Evolutionary conservation across 2,113 vertebrate genomes (phyloP).

Genomic region (Jacana jacana): DNA sequence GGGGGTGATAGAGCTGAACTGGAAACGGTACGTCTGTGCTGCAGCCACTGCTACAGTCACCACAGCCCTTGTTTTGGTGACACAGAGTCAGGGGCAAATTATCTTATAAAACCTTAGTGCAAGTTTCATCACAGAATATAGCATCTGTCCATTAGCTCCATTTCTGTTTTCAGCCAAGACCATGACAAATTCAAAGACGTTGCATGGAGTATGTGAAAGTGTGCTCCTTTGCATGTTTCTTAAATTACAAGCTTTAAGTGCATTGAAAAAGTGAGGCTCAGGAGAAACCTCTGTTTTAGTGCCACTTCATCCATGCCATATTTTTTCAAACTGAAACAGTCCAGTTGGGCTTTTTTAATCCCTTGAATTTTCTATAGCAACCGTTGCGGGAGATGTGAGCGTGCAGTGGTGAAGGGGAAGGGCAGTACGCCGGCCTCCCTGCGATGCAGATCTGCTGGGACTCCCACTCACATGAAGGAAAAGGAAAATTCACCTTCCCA

Average conservation of each 20-base stretch:
- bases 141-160: not conserved
- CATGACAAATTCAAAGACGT: not conserved
- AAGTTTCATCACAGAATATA: not conserved
- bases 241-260: not conserved
- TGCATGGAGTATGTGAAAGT: not conserved
- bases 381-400: not conserved
- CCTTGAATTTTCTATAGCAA: not conserved
- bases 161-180: not conserved
- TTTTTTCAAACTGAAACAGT: not conserved
- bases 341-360: not conserved
- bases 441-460: not conserved
- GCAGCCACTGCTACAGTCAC: not conserved
- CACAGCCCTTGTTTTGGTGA: not conserved
- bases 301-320: not conserved
- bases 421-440: not conserved
- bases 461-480: not conserved
- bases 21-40: slow-evolving; percentile 4
- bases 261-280: not conserved
- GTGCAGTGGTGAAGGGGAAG: not conserved
- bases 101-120: not conserved
- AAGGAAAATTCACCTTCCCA: not conserved
- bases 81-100: not conserved
- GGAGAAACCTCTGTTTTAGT: not conserved
- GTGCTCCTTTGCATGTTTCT: not conserved
- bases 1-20: not conserved